phyloP scores from a whole-genome alignment of 2,113 vertebrate genomes.

The Melanerpes aurifrons region DNA sequence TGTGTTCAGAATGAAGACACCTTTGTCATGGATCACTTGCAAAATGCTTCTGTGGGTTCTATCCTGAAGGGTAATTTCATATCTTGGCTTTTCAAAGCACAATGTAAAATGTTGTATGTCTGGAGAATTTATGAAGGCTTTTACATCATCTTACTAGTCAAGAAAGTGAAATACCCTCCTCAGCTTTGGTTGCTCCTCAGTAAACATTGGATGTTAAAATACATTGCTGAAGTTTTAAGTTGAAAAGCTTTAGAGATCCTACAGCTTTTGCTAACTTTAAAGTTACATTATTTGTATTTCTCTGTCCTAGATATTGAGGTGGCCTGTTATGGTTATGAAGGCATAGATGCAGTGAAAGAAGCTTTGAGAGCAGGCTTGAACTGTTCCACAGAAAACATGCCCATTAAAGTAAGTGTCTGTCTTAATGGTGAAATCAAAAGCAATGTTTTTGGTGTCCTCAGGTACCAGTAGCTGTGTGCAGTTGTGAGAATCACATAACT shows the following conservation, averaged over 20 bases:
- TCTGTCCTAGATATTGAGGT: constrained; percentile 92
- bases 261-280: background rate
- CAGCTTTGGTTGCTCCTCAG: background rate
- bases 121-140: background rate
- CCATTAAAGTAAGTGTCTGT: constrained; percentile 89
- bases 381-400: constrained; percentile 97
- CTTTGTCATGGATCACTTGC: background rate
- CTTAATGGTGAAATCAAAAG: background rate
- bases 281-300: background rate
- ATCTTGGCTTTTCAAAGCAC: background rate
- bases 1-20: background rate
- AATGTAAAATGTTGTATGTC: background rate
- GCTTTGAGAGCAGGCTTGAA: constrained; percentile 92
- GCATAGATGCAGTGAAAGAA: constrained; percentile 97
- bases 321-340: constrained; percentile 97
- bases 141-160: background rate
- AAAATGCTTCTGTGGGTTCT: background rate
- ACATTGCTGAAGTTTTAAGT: background rate
- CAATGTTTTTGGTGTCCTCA: background rate
- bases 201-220: background rate
- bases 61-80: background rate
- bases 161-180: background rate
- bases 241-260: background rate
- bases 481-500: fast-evolving
- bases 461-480: background rate